Percentiles rank a stretch among this genome's conserved stretches.
Evolutionary conservation across 2,797 vertebrate species (phyloP).

Genomic region (Molossus alvarezi): DNA sequence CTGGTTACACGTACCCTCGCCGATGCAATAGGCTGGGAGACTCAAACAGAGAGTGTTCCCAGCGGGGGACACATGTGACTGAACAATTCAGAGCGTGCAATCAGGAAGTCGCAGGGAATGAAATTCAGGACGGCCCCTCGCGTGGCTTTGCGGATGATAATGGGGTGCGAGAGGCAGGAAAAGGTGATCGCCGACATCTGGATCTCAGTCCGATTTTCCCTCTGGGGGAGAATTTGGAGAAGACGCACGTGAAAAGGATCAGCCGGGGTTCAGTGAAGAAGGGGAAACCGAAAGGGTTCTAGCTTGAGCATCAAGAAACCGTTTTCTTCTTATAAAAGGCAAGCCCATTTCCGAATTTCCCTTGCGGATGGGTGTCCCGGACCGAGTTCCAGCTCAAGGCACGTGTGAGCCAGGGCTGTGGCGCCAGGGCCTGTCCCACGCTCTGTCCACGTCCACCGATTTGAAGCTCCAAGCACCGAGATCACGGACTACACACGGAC

Average conservation of each 20-base stretch:
- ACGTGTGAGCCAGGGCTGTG: too few species aligned
- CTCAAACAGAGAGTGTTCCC: conserved; percentile 58
- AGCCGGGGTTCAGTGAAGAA: too few species aligned
- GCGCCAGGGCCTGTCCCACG: too few species aligned
- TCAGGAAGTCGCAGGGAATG: conserved; percentile 48
- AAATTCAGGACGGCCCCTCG: conserved; percentile 31
- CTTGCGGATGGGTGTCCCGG: fast-evolving
- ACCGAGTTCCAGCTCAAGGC: neutral
- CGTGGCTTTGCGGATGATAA: neutral
- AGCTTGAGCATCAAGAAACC: neutral
- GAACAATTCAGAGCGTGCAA: conserved; percentile 70
- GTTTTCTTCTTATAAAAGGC: neutral
- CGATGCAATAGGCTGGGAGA: conserved; percentile 13
- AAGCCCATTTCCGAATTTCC: too few species aligned
- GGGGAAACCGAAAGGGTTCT: neutral
- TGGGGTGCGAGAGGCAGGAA: neutral
- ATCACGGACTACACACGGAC: neutral
- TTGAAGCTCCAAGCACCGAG: fast-evolving
- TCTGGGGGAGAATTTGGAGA: neutral
- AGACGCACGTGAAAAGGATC: neutral
- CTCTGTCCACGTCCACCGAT: fast-evolving
- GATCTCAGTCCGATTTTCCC: neutral
- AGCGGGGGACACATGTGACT: conserved; percentile 60
- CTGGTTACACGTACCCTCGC: neutral
- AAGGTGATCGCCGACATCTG: neutral